phyloP scores from a whole-genome alignment of 1,140 invertebrate species.

The Drosophila subpulchrella region DNA sequence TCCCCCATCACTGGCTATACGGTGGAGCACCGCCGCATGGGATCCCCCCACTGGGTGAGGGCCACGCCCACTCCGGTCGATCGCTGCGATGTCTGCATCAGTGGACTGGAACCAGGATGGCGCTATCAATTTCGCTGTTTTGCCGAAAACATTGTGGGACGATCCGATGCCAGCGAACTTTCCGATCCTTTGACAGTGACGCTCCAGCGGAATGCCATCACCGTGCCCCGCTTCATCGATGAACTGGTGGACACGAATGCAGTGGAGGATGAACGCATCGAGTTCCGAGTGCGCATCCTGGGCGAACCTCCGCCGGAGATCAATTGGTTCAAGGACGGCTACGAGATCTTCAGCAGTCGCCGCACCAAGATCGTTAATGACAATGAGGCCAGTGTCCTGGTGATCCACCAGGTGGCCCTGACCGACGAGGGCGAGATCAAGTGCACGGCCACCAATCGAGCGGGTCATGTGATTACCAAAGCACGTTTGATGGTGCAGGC shows the following conservation, averaged over 20 bases:
- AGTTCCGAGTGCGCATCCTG: constrained; percentile 92
- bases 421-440: constrained; percentile 95
- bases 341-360: constrained; percentile 93
- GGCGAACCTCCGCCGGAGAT: constrained; percentile 94
- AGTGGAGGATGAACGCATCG: constrained; percentile 92
- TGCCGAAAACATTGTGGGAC: constrained; percentile 93
- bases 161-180: constrained; percentile 91
- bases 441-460: constrained; percentile 93
- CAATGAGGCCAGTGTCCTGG: constrained; percentile 90
- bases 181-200: constrained; percentile 92
- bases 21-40: constrained; percentile 91
- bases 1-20: constrained; percentile 94
- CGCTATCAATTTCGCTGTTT: constrained; percentile 95
- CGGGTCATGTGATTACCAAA: constrained; percentile 90
- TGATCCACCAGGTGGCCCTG: constrained; percentile 92
- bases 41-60: constrained; percentile 91
- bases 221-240: constrained; percentile 88
- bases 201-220: constrained; percentile 88
- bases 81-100: constrained; percentile 90
- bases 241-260: constrained; percentile 88
- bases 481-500: constrained; percentile 91
- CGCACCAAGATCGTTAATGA: constrained; percentile 91
- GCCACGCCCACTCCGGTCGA: constrained; percentile 89
- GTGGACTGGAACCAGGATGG: constrained; percentile 93
- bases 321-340: constrained; percentile 96